Evolutionary conservation across 2,113 vertebrate species (phyloP).

Genomic region (Erythrocercus mccallii): DNA sequence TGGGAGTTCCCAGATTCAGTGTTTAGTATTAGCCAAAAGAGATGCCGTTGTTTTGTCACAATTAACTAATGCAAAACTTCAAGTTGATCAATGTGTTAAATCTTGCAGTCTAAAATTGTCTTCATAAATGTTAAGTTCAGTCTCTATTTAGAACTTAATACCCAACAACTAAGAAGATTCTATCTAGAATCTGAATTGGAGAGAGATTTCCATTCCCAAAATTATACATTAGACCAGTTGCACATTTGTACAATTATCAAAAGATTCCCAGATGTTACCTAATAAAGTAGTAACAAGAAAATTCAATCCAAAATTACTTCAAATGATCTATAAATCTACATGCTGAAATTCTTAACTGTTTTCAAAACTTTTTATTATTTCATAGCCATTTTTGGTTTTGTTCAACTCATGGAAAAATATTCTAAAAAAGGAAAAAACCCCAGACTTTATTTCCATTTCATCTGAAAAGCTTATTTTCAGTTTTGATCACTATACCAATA

Average conservation of each 20-base stretch:
- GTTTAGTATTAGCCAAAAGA: background rate
- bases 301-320: fast-evolving
- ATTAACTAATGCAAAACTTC: background rate
- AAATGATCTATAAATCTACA: background rate
- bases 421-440: fast-evolving
- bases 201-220: background rate
- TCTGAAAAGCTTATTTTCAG: background rate
- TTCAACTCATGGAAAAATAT: background rate
- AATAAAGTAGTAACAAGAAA: background rate
- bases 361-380: background rate
- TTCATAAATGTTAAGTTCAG: background rate
- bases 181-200: background rate
- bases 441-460: background rate
- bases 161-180: background rate
- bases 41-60: background rate
- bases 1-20: background rate
- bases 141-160: background rate
- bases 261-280: background rate
- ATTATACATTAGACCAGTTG: background rate
- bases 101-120: background rate
- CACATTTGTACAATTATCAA: background rate
- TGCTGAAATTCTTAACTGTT: background rate
- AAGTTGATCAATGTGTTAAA: fast-evolving
- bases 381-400: background rate
- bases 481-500: fast-evolving